Evolutionary conservation across 2,113 vertebrate genomes (phyloP).

Genomic region (Cyanoliseus patagonus): DNA sequence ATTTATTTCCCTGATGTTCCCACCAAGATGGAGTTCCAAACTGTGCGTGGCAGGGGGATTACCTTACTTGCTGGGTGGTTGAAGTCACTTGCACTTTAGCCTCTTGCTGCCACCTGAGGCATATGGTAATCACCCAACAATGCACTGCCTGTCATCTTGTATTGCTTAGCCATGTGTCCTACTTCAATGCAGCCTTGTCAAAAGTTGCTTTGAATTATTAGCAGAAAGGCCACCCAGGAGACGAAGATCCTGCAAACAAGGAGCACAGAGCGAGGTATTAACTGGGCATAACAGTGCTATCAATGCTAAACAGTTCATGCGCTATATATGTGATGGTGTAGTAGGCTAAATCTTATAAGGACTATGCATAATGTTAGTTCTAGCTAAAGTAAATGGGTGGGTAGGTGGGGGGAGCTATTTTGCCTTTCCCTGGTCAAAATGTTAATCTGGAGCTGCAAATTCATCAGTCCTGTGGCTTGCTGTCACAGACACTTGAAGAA

Average conservation of each 20-base stretch:
- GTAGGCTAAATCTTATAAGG: background rate
- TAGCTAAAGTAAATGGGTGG: background rate
- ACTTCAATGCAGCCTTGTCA: background rate
- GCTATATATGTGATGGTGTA: too few relatives aligned
- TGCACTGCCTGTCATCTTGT: background rate
- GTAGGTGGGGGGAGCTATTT: background rate
- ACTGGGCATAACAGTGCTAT: background rate
- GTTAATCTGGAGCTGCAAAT: background rate
- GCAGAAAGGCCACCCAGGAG: background rate
- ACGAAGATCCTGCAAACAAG: background rate
- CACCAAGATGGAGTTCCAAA: background rate
- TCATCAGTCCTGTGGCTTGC: background rate
- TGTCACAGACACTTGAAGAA: background rate
- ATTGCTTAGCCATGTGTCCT: background rate
- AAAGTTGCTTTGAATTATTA: background rate
- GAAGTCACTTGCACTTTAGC: background rate
- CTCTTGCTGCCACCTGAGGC: constrained; percentile 34
- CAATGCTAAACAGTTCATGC: accelerated
- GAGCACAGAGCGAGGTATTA: background rate
- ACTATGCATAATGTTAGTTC: background rate
- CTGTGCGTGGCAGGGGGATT: background rate
- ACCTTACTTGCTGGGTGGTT: background rate
- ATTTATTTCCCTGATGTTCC: background rate
- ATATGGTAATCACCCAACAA: background rate
- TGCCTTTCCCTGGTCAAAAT: background rate